Evolutionary conservation across 2,888 invertebrate genomes (phyloP).

Genomic region (Dastarcus helophoroides): DNA sequence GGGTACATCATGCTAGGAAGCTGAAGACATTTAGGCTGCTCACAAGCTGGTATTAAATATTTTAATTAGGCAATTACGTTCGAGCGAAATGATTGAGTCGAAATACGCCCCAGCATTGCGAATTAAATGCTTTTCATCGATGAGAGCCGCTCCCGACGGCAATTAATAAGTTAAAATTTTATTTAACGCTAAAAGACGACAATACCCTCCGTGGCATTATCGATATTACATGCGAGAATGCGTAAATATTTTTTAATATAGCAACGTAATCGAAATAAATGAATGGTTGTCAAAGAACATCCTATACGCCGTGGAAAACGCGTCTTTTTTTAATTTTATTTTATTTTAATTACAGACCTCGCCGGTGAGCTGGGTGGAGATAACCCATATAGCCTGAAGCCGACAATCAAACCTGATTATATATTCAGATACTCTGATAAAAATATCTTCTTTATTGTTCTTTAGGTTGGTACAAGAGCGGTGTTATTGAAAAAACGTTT

Average conservation of each 20-base stretch:
- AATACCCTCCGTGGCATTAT: no score
- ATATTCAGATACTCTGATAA: constrained; percentile 27
- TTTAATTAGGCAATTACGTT: no score
- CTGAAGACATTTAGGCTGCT: no score
- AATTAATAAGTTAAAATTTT: no score
- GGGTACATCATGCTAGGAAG: no score
- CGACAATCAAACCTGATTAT: constrained; percentile 23
- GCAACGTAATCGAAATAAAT: constrained; percentile 32
- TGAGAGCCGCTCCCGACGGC: no score
- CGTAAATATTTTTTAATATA: constrained; percentile 28
- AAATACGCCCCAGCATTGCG: no score
- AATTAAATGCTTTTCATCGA: no score
- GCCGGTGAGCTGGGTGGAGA: constrained; percentile 25
- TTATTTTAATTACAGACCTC: constrained; percentile 26
- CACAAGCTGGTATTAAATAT: no score
- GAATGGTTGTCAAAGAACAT: constrained; percentile 28
- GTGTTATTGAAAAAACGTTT: constrained; percentile 14
- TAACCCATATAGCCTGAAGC: constrained; percentile 26
- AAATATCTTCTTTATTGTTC: constrained; percentile 23
- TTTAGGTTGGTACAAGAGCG: constrained; percentile 15
- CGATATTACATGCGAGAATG: no score
- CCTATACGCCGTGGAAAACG: constrained; percentile 16
- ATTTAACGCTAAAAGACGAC: no score
- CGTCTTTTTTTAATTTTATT: constrained; percentile 22
- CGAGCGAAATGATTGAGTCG: no score